Evolutionary conservation across 2,888 invertebrate genomes (phyloP).

Genomic region (Leptinotarsa haldemani): DNA sequence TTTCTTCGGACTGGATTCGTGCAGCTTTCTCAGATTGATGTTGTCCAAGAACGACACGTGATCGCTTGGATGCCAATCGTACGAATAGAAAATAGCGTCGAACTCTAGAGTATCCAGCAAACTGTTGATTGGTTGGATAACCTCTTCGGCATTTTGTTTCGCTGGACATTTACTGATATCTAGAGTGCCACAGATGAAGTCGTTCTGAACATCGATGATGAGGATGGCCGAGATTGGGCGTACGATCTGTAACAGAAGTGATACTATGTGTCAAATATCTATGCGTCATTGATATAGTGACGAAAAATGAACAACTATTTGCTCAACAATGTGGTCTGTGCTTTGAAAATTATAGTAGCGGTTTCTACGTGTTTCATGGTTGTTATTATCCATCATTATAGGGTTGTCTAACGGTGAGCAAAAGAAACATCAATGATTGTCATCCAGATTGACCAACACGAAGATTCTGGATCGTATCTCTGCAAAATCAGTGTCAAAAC

Average conservation of each 20-base stretch:
- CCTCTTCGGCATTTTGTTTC: slow-evolving; percentile 88
- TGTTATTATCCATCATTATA: too few species aligned
- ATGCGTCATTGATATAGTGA: too few species aligned
- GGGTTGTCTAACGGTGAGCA: too few species aligned
- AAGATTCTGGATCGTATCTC: too few species aligned
- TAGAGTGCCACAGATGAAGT: slow-evolving; percentile 93
- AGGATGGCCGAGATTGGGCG: slow-evolving; percentile 85
- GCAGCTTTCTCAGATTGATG: slow-evolving; percentile 74
- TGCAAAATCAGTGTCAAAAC: too few species aligned
- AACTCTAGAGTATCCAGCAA: slow-evolving; percentile 83
- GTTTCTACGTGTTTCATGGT: too few species aligned
- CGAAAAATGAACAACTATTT: too few species aligned
- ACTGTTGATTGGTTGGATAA: slow-evolving; percentile 89
- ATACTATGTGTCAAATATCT: too few species aligned
- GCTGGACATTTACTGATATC: slow-evolving; percentile 92
- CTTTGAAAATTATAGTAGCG: too few species aligned
- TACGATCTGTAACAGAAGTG: slow-evolving; percentile 46
- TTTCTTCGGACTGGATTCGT: slow-evolving; percentile 76
- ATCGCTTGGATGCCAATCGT: slow-evolving; percentile 96
- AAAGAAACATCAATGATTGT: too few species aligned
- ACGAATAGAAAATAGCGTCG: slow-evolving; percentile 89
- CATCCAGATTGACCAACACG: too few species aligned
- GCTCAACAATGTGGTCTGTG: too few species aligned
- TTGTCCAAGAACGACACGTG: slow-evolving; percentile 97
- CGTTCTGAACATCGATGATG: slow-evolving; percentile 96